Base-by-base conservation (phyloP, 2,113 vertebrate species). In the Tauraco erythrolophus region DNA sequence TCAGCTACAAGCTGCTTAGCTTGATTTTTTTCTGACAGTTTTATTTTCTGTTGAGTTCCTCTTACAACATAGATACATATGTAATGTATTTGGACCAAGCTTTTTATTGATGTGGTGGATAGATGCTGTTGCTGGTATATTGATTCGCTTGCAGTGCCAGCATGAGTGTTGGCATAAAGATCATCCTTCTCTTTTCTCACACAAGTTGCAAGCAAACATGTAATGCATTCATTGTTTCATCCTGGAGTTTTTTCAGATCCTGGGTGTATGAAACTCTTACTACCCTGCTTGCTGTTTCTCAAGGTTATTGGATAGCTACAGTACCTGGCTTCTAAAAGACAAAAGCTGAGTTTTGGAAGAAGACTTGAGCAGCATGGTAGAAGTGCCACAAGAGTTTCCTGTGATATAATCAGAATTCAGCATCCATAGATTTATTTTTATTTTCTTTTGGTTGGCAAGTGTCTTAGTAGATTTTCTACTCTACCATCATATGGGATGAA, bases 401-500 rank as follows among this genome's bases (percentile, higher is more conserved):
- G 9, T 80, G 28, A 17, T 58, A 4, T 24, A 33, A 53, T 45
- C 7, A n/a, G 33, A 81, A 65, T 77, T 60, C n/a, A 91, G 56
- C 37, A 31, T 70, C 22, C 25, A 18, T 43, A 37, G 39, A 13
- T 45, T 87, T n/a, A 10, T 54, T 90, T 79, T 43, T 41, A 2
- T 24, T 82, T 81, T 92, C 66, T 7, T 88, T 54, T 78, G 10
- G 2, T 46, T 72, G 45, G 30, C 48, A 53, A 13, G 8, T 76
- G 31, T 65, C 14, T 28, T 28, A 14, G 24, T 72, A 53, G 39
- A 18, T 60, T 57, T 94, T 65, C 35, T 91, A 9, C 19, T 87
- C 18, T 21, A 8, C 23, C 10, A 1, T 41, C 6, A 5, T 23
- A 24, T 0, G 3, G 28, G 6, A 43, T 69, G 56, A 64, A 30